Conservation (phyloP, 2,113 vertebrate genomes). For the Protomyctophum bolini region DNA sequence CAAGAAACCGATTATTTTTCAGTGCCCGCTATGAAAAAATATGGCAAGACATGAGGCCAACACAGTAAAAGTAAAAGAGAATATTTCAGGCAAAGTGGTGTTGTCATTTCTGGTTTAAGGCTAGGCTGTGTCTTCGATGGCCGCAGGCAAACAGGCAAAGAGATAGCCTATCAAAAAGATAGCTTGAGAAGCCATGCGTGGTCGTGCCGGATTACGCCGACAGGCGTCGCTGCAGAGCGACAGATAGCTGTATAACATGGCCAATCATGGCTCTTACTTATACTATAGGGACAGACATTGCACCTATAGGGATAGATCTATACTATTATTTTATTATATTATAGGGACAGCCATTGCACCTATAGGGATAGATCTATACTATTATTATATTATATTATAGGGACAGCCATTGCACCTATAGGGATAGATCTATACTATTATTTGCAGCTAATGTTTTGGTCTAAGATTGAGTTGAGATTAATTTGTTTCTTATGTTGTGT, state of each 20-base stretch:
- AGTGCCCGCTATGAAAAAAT: not conserved
- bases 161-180: conserved; percentile 39
- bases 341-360: conserved; percentile 21
- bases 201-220: conserved; percentile 46
- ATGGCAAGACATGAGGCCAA: conserved; percentile 15
- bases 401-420: not conserved
- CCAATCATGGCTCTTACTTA: conserved; percentile 19
- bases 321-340: conserved; percentile 53
- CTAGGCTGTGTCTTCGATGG: conserved; percentile 59
- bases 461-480: conserved; percentile 23
- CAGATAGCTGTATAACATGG: conserved; percentile 36
- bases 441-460: conserved; percentile 33
- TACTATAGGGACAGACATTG: not conserved
- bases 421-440: conserved; percentile 37
- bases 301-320: conserved; percentile 25
- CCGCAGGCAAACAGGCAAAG: conserved; percentile 54
- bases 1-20: not conserved
- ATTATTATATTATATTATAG: conserved; percentile 57
- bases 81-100: conserved; percentile 51
- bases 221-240: conserved; percentile 78
- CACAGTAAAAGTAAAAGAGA: conserved; percentile 22
- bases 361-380: conserved; percentile 11
- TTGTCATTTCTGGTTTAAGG: conserved; percentile 69
- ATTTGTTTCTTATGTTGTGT: conserved; percentile 36
- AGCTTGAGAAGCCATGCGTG: conserved; percentile 23